Base-by-base conservation (phyloP, 2,797 vertebrate species). In the Phrynocephalus forsythii region DNA sequence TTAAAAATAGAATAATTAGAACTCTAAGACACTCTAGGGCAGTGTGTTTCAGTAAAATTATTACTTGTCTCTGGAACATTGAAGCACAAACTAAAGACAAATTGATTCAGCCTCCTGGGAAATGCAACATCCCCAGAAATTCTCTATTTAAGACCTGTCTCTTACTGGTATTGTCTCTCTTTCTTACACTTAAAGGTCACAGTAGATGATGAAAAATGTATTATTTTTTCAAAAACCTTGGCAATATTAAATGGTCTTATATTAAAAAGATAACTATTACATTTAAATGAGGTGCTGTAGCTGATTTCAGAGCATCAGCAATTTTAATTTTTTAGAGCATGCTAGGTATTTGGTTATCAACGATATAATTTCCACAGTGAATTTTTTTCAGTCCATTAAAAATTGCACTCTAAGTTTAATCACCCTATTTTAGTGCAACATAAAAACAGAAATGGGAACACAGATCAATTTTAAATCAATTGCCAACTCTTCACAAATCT, bases 1-100 rank as follows among this genome's bases (percentile, higher is more conserved):
- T 92, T 94, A 91, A 93, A 91, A 95, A 86, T 56, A 15, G 89
- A 95, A 94, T 91, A 91, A 95, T 94, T 94, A 94, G 89, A 95
- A 94, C 18, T 78, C 86, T 84, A 93, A 92, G 90, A 90, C 90
- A 87, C 92, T 94, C 87, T 82, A 88, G 86, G 91, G 92, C 76
- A 92, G 50, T 84, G 82, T 88, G 90, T 94, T 89, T 93, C 92
- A 93, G 88, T 66, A 93, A 92, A 95, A 95, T 91, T 89, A 95
- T 77, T 91, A 87, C 84, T 79, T 83, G 85, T 91, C 87, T 94
- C 77, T 50, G 87, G 50, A 92, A 92, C 90, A 92, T 92, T 93
- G 95, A 92, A 92, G 90, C 87, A 82, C 18, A 89, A 91, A 92
- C 90, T 89, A 92, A 87, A 95, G 90, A 91, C 90, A 95, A 85